Evolutionary conservation across 2,797 vertebrate genomes (phyloP).

Genomic region (Avahi laniger): DNA sequence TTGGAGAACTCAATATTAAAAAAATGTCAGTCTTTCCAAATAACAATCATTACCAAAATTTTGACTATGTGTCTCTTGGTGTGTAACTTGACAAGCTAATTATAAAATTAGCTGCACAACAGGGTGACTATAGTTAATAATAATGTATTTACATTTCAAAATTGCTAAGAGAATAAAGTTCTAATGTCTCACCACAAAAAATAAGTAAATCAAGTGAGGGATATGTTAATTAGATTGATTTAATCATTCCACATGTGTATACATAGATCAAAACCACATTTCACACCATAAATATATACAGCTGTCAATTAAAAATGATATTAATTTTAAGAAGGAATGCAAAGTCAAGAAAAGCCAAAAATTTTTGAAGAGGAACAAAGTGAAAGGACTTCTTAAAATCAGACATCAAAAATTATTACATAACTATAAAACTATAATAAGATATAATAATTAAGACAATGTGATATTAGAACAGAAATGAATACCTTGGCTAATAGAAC

Average conservation of each 20-base stretch:
- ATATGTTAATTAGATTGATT: neutral
- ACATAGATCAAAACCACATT: neutral
- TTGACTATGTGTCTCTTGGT: neutral
- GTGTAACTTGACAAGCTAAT: neutral
- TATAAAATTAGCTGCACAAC: conserved; percentile 29
- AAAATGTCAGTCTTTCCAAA: neutral
- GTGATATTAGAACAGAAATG: neutral
- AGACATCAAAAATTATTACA: neutral
- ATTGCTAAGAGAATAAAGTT: neutral
- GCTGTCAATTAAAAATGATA: neutral
- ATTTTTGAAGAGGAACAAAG: neutral
- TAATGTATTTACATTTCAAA: neutral
- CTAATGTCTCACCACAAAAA: neutral
- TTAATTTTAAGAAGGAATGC: neutral
- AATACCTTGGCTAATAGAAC: neutral
- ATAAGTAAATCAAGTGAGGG: neutral
- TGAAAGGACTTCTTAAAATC: neutral
- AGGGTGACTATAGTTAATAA: neutral
- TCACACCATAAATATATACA: neutral
- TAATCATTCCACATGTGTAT: neutral
- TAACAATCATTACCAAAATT: neutral
- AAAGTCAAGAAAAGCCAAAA: neutral
- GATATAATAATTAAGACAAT: neutral
- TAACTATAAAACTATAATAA: neutral
- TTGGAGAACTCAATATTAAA: neutral